Conservation (phyloP, 2,113 vertebrate species). For the Bagarius yarrelli region DNA sequence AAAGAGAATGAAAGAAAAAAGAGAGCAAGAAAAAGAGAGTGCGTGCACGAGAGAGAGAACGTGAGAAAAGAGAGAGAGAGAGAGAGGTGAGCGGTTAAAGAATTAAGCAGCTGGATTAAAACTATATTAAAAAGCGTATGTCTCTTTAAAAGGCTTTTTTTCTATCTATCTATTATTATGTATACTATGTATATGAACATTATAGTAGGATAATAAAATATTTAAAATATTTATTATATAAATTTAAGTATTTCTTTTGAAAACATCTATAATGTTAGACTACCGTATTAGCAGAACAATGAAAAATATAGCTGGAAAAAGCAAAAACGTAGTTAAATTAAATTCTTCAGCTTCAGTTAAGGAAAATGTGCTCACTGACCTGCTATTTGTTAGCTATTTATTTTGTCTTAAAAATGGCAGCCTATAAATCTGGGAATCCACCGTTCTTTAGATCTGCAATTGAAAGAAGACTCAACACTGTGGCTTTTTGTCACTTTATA, state of each 20-base stretch:
- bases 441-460: slow-evolving; percentile 48
- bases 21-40: background rate
- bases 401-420: slow-evolving; percentile 44
- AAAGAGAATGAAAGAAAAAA: no score
- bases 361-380: background rate
- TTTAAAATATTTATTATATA: background rate
- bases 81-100: background rate
- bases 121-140: background rate
- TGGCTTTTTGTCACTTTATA: background rate
- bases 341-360: background rate
- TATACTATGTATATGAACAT: background rate
- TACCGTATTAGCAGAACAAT: background rate
- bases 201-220: no score
- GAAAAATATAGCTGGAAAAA: background rate
- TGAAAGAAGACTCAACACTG: slow-evolving; percentile 34
- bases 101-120: background rate
- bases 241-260: background rate
- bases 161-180: slow-evolving; percentile 1
- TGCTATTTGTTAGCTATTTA: slow-evolving; percentile 39
- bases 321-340: background rate
- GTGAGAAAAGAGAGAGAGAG: background rate
- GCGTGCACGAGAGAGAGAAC: background rate
- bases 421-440: slow-evolving; percentile 31
- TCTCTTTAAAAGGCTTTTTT: background rate
- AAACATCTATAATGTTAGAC: no score